Conservation (phyloP, 2,888 invertebrate genomes). For the Epistrophe eligans region DNA sequence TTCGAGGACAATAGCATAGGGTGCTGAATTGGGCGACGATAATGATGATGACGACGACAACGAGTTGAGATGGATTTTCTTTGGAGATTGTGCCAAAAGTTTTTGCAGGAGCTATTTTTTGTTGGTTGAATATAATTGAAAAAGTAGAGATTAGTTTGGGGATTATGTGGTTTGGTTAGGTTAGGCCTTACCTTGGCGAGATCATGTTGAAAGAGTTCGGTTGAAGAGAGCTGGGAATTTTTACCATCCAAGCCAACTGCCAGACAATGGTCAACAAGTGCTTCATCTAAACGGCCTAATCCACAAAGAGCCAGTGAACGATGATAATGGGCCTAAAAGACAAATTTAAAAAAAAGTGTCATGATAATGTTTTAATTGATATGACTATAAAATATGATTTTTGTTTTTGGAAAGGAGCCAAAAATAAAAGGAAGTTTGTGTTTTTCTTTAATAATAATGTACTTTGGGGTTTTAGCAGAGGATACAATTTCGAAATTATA, state of each 20-base stretch:
- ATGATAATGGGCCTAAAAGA: constrained; percentile 85
- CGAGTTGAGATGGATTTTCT: constrained; percentile 77
- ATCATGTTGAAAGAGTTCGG: constrained; percentile 83
- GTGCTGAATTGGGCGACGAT: constrained; percentile 76
- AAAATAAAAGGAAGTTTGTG: constrained; percentile 1
- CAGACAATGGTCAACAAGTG: constrained; percentile 85
- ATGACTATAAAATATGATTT: neutral
- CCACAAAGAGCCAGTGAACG: constrained; percentile 85
- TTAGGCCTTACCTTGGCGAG: constrained; percentile 81
- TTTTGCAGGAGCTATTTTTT: constrained; percentile 81
- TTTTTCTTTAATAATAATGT: neutral
- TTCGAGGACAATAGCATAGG: constrained; percentile 78
- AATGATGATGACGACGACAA: constrained; percentile 65
- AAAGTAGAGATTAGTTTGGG: constrained; percentile 26
- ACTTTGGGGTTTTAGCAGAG: neutral
- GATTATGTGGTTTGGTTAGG: constrained; percentile 40
- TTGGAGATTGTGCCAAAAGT: constrained; percentile 82
- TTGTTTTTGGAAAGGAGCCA: neutral
- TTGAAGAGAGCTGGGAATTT: constrained; percentile 81
- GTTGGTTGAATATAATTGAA: constrained; percentile 16
- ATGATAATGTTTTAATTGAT: constrained; percentile 29
- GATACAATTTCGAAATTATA: neutral
- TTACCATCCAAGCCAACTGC: constrained; percentile 85
- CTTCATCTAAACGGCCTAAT: constrained; percentile 85
- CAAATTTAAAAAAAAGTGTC: neutral